Evolutionary conservation across 2,888 invertebrate genomes (phyloP).

Genomic region (Platypus cylindrus): DNA sequence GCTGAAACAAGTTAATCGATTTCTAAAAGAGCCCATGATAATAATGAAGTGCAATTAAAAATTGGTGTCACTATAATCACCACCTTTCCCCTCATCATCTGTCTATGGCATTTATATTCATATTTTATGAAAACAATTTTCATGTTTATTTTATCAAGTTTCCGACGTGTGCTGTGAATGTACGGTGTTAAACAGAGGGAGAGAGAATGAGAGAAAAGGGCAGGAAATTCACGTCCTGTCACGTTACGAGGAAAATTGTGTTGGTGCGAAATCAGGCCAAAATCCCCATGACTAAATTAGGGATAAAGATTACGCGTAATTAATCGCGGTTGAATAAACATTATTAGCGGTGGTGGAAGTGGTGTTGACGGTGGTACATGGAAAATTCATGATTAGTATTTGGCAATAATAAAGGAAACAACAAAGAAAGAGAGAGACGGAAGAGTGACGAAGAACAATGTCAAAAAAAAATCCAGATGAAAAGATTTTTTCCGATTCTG

Average conservation of each 20-base stretch:
- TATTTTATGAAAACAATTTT: too few relatives aligned
- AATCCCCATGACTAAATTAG: conserved; percentile 9
- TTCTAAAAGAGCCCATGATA: too few relatives aligned
- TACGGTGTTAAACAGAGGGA: too few relatives aligned
- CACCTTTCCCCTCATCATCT: neutral
- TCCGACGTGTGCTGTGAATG: too few relatives aligned
- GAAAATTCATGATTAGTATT: conserved; percentile 9
- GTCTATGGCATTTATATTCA: too few relatives aligned
- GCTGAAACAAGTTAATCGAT: too few relatives aligned
- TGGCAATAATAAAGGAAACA: neutral
- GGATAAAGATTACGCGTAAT: conserved; percentile 14
- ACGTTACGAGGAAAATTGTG: too few relatives aligned
- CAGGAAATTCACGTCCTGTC: neutral
- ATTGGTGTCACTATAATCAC: neutral
- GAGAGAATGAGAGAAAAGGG: neutral
- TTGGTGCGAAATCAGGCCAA: conserved; percentile 7
- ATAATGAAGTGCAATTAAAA: neutral
- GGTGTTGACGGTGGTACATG: conserved; percentile 2
- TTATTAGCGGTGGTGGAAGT: conserved; percentile 6
- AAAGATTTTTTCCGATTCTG: too few relatives aligned
- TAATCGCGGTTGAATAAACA: conserved; percentile 11
- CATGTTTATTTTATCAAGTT: conserved; percentile 2
- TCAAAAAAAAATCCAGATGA: too few relatives aligned
- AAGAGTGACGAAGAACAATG: too few relatives aligned
- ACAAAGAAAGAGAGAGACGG: neutral